Conservation (phyloP, 2,797 vertebrate genomes). For the Geotrypetes seraphini region DNA sequence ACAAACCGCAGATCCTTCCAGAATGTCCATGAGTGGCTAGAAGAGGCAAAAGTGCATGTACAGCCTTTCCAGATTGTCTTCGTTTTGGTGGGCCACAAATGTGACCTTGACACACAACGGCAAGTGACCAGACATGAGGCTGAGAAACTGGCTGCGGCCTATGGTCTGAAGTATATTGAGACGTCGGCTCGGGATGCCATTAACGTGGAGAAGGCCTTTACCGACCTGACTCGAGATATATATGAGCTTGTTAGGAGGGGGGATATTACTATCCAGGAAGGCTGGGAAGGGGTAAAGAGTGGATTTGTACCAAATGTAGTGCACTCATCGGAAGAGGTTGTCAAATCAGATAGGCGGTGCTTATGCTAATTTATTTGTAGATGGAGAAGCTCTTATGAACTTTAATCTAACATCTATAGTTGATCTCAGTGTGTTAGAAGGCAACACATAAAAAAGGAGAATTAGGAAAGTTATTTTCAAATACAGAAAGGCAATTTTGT, state of each 20-base stretch:
- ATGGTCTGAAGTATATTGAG: constrained; percentile 94
- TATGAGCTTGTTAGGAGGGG: constrained; percentile 89
- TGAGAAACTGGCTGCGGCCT: constrained; percentile 84
- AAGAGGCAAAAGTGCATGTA: constrained; percentile 91
- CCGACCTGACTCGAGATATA: constrained; percentile 91
- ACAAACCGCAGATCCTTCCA: constrained; percentile 96
- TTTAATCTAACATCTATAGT: constrained; percentile 32
- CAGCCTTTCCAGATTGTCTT: constrained; percentile 97
- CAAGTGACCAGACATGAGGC: constrained; percentile 91
- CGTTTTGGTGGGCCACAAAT: constrained; percentile 92
- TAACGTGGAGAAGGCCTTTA: constrained; percentile 96
- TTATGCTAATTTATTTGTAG: constrained; percentile 75
- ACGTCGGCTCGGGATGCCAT: constrained; percentile 93
- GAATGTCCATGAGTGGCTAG: constrained; percentile 95
- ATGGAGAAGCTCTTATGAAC: constrained; percentile 26
- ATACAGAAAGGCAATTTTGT: constrained; percentile 5
- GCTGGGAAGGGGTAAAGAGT: constrained; percentile 97
- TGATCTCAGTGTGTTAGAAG: constrained; percentile 35
- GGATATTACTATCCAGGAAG: constrained; percentile 93
- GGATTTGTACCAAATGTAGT: constrained; percentile 95
- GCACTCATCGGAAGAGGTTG: constrained; percentile 95
- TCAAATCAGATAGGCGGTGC: constrained; percentile 91
- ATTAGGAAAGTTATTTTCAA: constrained; percentile 9
- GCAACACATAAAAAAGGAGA: constrained; percentile 7
- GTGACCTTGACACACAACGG: constrained; percentile 86